A percentile compares a stretch with the other conserved stretches of the same genome.
Evolutionary conservation across 2,888 invertebrate species (phyloP).

Genomic region (Tetragnatha montana): DNA sequence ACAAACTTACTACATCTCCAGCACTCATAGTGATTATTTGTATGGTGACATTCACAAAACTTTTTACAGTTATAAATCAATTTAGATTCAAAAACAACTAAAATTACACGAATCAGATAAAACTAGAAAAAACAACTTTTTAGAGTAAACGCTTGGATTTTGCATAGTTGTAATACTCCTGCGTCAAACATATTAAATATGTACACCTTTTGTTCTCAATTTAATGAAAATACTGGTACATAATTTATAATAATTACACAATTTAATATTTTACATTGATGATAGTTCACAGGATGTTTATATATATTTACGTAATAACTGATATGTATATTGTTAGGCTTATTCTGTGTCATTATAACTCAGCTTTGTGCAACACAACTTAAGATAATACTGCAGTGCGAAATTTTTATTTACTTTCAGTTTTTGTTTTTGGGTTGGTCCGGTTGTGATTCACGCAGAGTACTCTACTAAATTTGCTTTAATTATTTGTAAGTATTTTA

Average conservation of each 20-base stretch:
- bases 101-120: slow-evolving; percentile 65
- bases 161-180: slow-evolving; percentile 26
- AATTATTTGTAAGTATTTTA: slow-evolving; percentile 19
- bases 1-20: slow-evolving; percentile 45
- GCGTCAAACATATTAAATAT: no score
- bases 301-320: no score
- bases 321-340: no score
- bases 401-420: slow-evolving; percentile 33
- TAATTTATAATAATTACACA: no score
- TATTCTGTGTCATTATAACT: not conserved
- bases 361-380: slow-evolving; percentile 6
- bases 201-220: no score
- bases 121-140: slow-evolving; percentile 43
- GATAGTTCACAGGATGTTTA: no score
- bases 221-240: no score
- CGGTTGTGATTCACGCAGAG: not conserved
- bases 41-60: slow-evolving; percentile 40
- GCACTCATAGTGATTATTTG: slow-evolving; percentile 40
- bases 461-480: not conserved
- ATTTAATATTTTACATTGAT: no score
- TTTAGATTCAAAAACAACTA: slow-evolving; percentile 33
- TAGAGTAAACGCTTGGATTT: slow-evolving; percentile 17
- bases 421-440: slow-evolving; percentile 8
- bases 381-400: slow-evolving; percentile 31
- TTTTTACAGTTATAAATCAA: slow-evolving; percentile 13